These are phyloP conservation scores for Formica aserva DNA, from an alignment of 2,888 invertebrate species.

Conservation along the genomic window DNA sequence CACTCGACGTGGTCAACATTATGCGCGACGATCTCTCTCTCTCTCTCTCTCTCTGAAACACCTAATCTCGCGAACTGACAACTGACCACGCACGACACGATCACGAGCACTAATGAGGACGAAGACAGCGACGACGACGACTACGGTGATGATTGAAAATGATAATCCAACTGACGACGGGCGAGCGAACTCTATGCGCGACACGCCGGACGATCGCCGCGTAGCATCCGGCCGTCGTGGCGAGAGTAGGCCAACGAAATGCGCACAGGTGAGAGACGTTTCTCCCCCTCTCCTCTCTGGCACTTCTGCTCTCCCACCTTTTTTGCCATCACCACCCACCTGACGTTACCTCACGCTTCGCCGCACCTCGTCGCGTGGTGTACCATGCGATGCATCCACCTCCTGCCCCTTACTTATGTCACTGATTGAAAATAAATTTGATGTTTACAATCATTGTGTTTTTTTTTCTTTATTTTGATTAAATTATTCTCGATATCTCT, in stretches of 20 bases:
- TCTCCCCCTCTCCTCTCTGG: conserved; percentile 51
- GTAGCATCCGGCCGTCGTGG: conserved; percentile 71
- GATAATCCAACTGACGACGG: conserved; percentile 10
- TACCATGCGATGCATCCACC: conserved; percentile 6
- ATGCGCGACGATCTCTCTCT: background rate
- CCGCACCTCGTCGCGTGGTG: conserved; percentile 55
- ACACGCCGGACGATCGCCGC: conserved; percentile 68
- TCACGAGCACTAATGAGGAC: conserved; percentile 29
- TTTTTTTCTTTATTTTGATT: background rate
- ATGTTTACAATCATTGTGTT: background rate
- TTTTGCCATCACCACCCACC: conserved; percentile 36
- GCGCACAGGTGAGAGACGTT: conserved; percentile 80
- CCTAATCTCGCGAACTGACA: conserved; percentile 9
- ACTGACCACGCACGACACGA: conserved; percentile 24
- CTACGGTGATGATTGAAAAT: background rate
- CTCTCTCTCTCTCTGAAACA: background rate
- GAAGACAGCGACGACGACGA: conserved; percentile 8
- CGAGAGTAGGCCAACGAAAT: conserved; percentile 80
- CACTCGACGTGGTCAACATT: conserved; percentile 38
- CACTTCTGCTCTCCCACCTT: conserved; percentile 32
- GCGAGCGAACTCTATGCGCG: conserved; percentile 45
- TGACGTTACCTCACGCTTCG: conserved; percentile 30
- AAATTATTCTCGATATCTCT: background rate
- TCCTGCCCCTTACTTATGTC: too few species aligned
- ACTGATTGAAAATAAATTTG: background rate